Evolutionary conservation across 1,140 invertebrate genomes (phyloP), one percentile per base, ranked within the genome.

Genomic region (Dreissena rostriformis): DNA sequence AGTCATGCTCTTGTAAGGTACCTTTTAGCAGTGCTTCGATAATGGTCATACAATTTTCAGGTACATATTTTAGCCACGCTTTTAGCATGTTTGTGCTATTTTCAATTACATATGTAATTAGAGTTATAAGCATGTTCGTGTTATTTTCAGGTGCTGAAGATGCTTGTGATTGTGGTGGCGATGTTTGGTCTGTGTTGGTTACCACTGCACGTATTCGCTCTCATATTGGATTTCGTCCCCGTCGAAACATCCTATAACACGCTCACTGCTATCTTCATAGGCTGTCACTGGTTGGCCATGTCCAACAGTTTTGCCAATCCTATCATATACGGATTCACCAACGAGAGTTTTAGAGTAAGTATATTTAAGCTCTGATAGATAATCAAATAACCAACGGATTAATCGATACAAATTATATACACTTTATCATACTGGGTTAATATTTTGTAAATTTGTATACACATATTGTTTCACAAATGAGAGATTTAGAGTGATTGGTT

Each of bases 131-230:
- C 8, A 39, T 70, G 15, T 71, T n/a, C 55, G 73, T 39, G 65
- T 63, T 82, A 19, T 66, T 88, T 88, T 81, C 96, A 98, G 97
- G 97, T 97, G 96, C 95, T 97, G 79, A 97, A 97, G 93, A 97
- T 98, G 97, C 97, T 97, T 96, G 95, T 98, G 70, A 96, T 95
- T 0, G 97, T 98, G 0, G 97, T 98, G 0, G 95, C 96, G 22
- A 96, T 97, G 5, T 98, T 97, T 92, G 96, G 96, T 1, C 93
- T 97, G n/a, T 97, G 96, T 90, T 98, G 97, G 97, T 94, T 97
- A 29, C 97, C 97, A 0, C 95, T 96, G 88, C 97, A 98, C 91
- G 93, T 97, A 7, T 87, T 88, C 63, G 84, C 93, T 80, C 91
- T 94, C 65, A 53, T 94, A 10, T 28, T 84, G 29, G 88, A 91